A percentile compares a stretch with the other conserved stretches of the same genome.
These are phyloP conservation scores for Myiozetetes cayanensis DNA, from an alignment of 2,113 vertebrate species.

Conservation along the genomic window DNA sequence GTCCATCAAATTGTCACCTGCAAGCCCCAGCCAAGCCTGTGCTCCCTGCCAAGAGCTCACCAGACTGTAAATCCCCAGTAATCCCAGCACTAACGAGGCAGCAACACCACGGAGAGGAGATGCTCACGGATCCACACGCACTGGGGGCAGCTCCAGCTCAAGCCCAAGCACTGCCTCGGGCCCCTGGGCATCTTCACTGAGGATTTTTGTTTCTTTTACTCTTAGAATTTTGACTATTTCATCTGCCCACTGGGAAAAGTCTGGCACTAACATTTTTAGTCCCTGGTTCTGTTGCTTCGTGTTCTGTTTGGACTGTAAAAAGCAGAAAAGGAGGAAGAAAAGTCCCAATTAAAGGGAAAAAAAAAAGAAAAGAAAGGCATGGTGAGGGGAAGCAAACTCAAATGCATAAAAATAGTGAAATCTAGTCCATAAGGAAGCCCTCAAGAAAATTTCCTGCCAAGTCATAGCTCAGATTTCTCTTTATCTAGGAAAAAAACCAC, in stretches of 20 bases:
- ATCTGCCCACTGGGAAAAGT: not conserved
- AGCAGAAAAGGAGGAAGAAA: not conserved
- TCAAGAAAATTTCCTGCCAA: not conserved
- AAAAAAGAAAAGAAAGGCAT: not conserved
- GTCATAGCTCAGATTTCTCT: not conserved
- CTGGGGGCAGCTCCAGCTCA: fast-evolving
- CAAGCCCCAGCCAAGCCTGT: fast-evolving
- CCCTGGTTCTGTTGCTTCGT: not conserved
- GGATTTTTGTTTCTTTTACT: not conserved
- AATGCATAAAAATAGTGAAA: not conserved
- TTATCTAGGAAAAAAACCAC: not conserved
- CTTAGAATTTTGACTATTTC: not conserved
- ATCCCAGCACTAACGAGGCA: fast-evolving
- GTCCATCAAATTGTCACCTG: not conserved
- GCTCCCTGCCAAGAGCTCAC: fast-evolving
- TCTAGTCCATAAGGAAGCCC: not conserved
- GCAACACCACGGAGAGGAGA: not conserved
- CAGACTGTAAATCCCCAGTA: fast-evolving
- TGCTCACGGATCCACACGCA: fast-evolving
- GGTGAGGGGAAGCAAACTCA: not conserved
- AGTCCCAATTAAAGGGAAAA: not conserved
- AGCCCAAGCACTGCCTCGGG: not conserved
- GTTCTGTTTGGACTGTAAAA: not conserved
- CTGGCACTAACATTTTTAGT: not conserved
- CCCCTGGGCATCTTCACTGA: not conserved